Percentiles rank a stretch among this genome's conserved stretches.
These are phyloP conservation scores for Brevipalpus yothersi DNA, from an alignment of 1,140 invertebrate genomes.

Conservation along the genomic window DNA sequence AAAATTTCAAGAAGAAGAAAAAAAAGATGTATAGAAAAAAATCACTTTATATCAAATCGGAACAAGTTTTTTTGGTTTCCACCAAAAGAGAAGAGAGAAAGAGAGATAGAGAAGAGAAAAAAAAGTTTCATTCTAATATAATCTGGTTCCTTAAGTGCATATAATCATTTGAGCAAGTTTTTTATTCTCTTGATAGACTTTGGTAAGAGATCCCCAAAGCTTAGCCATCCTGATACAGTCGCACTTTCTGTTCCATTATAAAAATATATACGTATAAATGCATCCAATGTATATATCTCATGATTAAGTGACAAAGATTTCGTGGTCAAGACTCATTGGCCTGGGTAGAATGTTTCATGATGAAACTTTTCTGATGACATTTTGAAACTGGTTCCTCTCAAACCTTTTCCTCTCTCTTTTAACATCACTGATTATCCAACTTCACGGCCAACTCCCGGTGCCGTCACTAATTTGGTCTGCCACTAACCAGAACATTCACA, in stretches of 20 bases:
- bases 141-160: neutral
- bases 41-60: neutral
- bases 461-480: neutral
- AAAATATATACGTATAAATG: neutral
- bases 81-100: neutral
- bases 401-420: neutral
- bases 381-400: neutral
- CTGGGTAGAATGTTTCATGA: neutral
- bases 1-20: neutral
- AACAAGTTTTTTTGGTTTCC: neutral
- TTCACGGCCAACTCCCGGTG: neutral
- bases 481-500: neutral
- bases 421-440: neutral
- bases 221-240: neutral
- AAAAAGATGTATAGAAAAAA: neutral
- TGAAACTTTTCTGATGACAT: neutral
- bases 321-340: neutral
- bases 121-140: neutral
- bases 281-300: neutral
- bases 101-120: neutral
- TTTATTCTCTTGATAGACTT: neutral
- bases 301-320: neutral
- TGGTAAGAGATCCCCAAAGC: neutral
- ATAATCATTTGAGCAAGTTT: neutral
- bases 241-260: neutral